phyloP scores from a whole-genome alignment of 2,113 vertebrate species.

The Emydura subglobosa region DNA sequence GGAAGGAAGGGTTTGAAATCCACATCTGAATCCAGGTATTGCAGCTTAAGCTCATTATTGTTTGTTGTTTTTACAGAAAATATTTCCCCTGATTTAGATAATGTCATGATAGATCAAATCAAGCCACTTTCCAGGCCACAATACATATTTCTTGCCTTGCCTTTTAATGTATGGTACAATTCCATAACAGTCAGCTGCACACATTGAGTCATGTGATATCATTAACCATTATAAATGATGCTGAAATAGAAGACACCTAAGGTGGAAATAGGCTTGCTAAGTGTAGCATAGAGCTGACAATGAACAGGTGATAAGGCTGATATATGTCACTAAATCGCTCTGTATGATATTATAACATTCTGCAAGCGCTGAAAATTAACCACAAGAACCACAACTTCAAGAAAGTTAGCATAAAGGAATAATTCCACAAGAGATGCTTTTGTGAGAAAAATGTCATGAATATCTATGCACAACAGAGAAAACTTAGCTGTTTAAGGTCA shows the following conservation, averaged over 20 bases:
- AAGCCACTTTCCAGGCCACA: background rate
- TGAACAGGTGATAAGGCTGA: background rate
- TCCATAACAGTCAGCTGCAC: background rate
- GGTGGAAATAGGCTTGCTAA: background rate
- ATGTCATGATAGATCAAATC: background rate
- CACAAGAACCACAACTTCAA: background rate
- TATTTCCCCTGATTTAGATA: background rate
- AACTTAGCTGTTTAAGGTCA: slow-evolving; percentile 52
- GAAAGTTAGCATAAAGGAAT: background rate
- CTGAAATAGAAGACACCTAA: background rate
- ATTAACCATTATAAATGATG: background rate
- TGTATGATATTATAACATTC: background rate
- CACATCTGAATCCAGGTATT: background rate
- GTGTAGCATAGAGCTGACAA: background rate
- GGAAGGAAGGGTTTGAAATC: background rate
- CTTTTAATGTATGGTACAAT: background rate
- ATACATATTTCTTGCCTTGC: background rate
- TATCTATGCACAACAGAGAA: slow-evolving; percentile 59
- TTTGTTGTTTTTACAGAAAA: background rate
- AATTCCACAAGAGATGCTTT: slow-evolving; percentile 26
- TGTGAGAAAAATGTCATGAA: slow-evolving; percentile 67
- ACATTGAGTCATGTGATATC: background rate
- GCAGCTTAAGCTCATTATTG: background rate
- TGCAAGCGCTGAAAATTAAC: background rate
- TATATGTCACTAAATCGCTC: background rate